A percentile compares a stretch with the other conserved stretches of the same genome.
Conservation (phyloP, 2,113 vertebrate genomes). For the Dromaius novaehollandiae region DNA sequence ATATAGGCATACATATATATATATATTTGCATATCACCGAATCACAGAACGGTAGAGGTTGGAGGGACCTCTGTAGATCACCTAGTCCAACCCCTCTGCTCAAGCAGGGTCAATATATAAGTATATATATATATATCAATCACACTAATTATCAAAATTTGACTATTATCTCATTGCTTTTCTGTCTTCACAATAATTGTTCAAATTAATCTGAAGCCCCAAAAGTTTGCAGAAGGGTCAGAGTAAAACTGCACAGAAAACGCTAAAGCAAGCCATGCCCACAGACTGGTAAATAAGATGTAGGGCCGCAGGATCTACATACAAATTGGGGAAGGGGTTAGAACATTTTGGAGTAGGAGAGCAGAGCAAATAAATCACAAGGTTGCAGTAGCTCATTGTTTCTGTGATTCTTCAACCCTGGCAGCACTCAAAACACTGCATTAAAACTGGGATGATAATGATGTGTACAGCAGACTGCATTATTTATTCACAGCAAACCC, state of each 20-base stretch:
- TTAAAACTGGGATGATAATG: background rate
- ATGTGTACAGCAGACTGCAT: background rate
- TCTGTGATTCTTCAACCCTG: background rate
- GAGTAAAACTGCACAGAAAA: background rate
- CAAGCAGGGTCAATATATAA: too few species aligned
- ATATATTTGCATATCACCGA: too few species aligned
- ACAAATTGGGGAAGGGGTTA: background rate
- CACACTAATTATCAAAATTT: too few species aligned
- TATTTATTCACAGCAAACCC: background rate
- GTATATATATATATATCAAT: background rate
- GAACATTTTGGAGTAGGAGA: background rate
- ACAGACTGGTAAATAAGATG: background rate
- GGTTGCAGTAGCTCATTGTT: background rate
- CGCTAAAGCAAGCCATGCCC: background rate
- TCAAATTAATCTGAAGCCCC: background rate
- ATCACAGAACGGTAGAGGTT: too few species aligned
- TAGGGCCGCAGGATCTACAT: background rate
- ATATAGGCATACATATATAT: too few species aligned
- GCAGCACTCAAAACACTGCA: background rate
- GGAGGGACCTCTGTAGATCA: too few species aligned
- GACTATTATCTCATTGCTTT: background rate
- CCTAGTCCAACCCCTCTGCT: too few species aligned
- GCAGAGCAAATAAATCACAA: background rate
- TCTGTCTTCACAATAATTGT: background rate
- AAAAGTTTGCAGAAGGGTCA: background rate